phyloP scores from a whole-genome alignment of 35 echinoderm and acorn worm species.

The Apostichopus japonicus region DNA sequence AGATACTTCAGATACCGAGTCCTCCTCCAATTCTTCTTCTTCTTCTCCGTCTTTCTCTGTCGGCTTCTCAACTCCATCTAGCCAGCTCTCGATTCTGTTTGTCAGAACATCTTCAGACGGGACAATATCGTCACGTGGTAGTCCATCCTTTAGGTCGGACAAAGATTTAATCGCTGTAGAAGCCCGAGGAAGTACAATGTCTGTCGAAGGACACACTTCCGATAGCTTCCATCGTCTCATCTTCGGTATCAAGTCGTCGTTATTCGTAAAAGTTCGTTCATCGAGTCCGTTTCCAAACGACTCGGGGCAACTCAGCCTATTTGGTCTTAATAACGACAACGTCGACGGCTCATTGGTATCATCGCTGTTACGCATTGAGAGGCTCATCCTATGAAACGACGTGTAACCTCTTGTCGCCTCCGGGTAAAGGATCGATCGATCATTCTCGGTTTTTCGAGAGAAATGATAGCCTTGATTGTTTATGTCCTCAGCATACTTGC shows the following conservation, averaged over 20 bases:
- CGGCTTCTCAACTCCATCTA: slow-evolving; percentile 20
- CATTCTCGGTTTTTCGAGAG: neutral
- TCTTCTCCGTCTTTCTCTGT: neutral
- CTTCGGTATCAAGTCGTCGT: neutral
- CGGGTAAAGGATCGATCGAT: slow-evolving; percentile 30
- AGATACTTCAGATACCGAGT: slow-evolving; percentile 13
- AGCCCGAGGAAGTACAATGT: neutral
- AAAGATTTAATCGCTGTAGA: neutral
- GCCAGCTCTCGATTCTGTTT: slow-evolving; percentile 24
- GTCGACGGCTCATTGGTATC: neutral
- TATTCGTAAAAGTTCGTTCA: neutral
- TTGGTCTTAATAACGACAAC: neutral
- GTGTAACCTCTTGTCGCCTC: slow-evolving; percentile 31
- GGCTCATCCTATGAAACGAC: neutral
- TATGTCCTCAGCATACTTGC: slow-evolving; percentile 18
- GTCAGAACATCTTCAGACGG: neutral
- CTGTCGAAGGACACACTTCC: slow-evolving; percentile 22
- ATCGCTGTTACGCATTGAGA: too few species aligned
- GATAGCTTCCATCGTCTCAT: slow-evolving; percentile 22
- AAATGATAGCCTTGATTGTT: slow-evolving; percentile 26
- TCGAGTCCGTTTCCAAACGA: neutral
- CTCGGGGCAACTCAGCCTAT: slow-evolving; percentile 7
- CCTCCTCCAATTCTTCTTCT: neutral
- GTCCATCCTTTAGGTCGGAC: slow-evolving; percentile 21
- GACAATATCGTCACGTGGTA: neutral